A percentile compares a stretch with the other conserved stretches of the same genome.
Evolutionary conservation across 1,140 invertebrate genomes (phyloP).

Genomic region (Euwallacea similis): DNA sequence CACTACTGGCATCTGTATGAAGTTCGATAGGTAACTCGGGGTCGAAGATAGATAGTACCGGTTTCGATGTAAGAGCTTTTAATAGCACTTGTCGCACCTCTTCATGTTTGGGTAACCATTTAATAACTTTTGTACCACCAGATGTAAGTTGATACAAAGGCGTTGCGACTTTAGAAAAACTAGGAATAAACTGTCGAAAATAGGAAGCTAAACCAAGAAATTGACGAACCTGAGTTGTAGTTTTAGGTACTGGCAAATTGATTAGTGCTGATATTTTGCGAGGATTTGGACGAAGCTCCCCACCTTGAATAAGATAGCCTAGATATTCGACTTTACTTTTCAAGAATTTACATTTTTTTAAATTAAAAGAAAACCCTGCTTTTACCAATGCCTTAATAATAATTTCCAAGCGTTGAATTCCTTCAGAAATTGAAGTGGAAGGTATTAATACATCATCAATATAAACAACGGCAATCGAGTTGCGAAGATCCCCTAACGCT

Average conservation of each 20-base stretch:
- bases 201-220: slow-evolving; percentile 53
- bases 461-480: slow-evolving; percentile 30
- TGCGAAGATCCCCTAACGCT: slow-evolving; percentile 45
- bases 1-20: slow-evolving; percentile 34
- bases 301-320: slow-evolving; percentile 30
- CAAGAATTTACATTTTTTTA: slow-evolving; percentile 36
- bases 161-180: neutral
- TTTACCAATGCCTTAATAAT: slow-evolving; percentile 36
- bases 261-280: slow-evolving; percentile 42
- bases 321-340: slow-evolving; percentile 26
- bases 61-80: slow-evolving; percentile 29
- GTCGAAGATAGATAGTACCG: slow-evolving; percentile 37
- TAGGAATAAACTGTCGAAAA: slow-evolving; percentile 45
- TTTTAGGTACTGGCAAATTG: slow-evolving; percentile 36
- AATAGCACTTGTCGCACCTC: slow-evolving; percentile 19
- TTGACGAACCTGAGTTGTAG: slow-evolving; percentile 45
- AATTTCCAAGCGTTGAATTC: slow-evolving; percentile 37
- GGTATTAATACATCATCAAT: slow-evolving; percentile 47
- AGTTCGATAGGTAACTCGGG: slow-evolving; percentile 32
- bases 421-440: slow-evolving; percentile 36
- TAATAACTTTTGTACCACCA: neutral
- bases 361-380: slow-evolving; percentile 35
- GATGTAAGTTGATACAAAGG: slow-evolving; percentile 8
- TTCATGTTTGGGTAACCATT: slow-evolving; percentile 7
- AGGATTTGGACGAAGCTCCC: slow-evolving; percentile 35